Evolutionary conservation across 1,140 invertebrate species (phyloP).

Genomic region (Bicyclus anynana): DNA sequence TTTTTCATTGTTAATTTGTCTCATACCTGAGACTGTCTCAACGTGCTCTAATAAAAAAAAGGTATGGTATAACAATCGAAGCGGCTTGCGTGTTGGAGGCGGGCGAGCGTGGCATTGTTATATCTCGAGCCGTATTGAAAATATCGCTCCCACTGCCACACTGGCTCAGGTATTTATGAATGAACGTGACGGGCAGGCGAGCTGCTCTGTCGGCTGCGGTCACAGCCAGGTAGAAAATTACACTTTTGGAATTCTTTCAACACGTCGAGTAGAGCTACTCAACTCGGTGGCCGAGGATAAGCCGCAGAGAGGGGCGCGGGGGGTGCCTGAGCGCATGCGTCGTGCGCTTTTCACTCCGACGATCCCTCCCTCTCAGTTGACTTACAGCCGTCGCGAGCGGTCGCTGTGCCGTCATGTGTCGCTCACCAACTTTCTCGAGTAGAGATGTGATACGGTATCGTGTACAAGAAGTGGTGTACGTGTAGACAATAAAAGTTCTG

Average conservation of each 20-base stretch:
- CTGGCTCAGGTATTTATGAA: conserved; percentile 70
- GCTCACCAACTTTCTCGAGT: conserved; percentile 69
- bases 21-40: conserved; percentile 52
- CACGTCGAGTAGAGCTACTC: conserved; percentile 56
- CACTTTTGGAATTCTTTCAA: conserved; percentile 74
- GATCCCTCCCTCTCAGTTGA: conserved; percentile 68
- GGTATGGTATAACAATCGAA: conserved; percentile 56
- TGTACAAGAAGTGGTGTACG: conserved; percentile 31
- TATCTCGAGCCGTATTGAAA: conserved; percentile 45
- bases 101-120: conserved; percentile 48
- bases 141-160: conserved; percentile 39
- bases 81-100: conserved; percentile 43
- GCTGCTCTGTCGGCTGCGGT: conserved; percentile 51
- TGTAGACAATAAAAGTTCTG: conserved; percentile 29
- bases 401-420: conserved; percentile 60
- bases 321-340: conserved; percentile 58
- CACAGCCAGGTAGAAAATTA: conserved; percentile 74
- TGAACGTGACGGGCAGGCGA: conserved; percentile 66
- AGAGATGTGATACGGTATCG: conserved; percentile 72
- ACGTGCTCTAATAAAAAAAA: conserved; percentile 60
- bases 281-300: conserved; percentile 56
- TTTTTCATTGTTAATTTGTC: conserved; percentile 58
- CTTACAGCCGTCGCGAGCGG: conserved; percentile 48
- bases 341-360: conserved; percentile 48
- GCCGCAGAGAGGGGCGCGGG: conserved; percentile 69